Evolutionary conservation across 2,888 invertebrate genomes (phyloP).

Genomic region (Eustalomyia histrio): DNA sequence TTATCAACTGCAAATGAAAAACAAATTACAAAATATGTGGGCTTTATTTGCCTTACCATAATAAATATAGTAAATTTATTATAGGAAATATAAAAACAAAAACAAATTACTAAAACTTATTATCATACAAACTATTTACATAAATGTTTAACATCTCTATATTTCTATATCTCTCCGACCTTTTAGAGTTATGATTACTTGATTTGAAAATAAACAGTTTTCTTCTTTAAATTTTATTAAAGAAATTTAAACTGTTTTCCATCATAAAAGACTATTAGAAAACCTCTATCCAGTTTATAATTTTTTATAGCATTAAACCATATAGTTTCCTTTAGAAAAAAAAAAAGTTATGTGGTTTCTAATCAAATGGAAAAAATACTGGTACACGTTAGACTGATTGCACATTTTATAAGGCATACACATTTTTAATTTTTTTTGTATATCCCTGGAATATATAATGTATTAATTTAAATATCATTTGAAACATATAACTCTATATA

Average conservation of each 20-base stretch:
- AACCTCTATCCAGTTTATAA: not conserved
- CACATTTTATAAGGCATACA: constrained; percentile 27
- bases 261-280: constrained; percentile 10
- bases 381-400: constrained; percentile 57
- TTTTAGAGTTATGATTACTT: constrained; percentile 3
- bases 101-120: constrained; percentile 6
- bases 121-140: constrained; percentile 1
- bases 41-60: not conserved
- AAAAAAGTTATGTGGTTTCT: constrained; percentile 52
- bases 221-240: constrained; percentile 35
- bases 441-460: not conserved
- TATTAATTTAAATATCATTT: too few species aligned
- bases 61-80: constrained; percentile 30
- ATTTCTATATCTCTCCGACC: not conserved
- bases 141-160: constrained; percentile 13
- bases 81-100: constrained; percentile 44
- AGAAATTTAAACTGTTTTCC: constrained; percentile 18
- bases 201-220: not conserved
- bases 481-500: too few species aligned
- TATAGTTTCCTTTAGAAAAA: not conserved
- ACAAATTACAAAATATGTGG: not conserved
- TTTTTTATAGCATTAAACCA: not conserved
- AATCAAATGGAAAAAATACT: constrained; percentile 37
- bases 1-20: not conserved
- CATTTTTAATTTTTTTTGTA: not conserved